Percentiles rank a stretch among this genome's conserved stretches.
These are phyloP conservation scores for Himalopsyche kuldschensis DNA, from an alignment of 2,888 invertebrate genomes.

Conservation along the genomic window DNA sequence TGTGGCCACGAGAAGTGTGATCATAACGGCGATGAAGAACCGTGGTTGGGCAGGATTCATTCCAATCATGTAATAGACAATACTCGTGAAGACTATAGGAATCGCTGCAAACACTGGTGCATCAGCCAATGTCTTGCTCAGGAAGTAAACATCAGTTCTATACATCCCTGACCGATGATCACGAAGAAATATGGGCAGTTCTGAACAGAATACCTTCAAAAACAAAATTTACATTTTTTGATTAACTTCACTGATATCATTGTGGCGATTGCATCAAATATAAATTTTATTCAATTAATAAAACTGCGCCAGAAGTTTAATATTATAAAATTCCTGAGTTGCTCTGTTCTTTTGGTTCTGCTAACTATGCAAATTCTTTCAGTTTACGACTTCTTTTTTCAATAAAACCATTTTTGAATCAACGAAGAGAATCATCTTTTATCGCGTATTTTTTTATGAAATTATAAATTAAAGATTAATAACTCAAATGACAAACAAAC, in stretches of 20 bases:
- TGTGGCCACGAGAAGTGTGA: constrained; percentile 83
- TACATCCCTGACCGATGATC: constrained; percentile 92
- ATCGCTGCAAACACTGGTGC: constrained; percentile 82
- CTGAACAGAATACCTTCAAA: constrained; percentile 81
- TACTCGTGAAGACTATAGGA: constrained; percentile 78
- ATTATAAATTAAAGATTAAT: too few species aligned
- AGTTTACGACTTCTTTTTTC: too few species aligned
- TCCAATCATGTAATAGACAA: constrained; percentile 89
- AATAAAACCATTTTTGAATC: too few species aligned
- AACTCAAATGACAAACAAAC: too few species aligned
- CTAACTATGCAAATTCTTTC: too few species aligned
- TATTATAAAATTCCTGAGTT: too few species aligned
- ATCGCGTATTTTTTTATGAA: too few species aligned
- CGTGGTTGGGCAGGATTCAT: constrained; percentile 67
- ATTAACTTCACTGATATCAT: neutral
- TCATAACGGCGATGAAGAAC: constrained; percentile 74
- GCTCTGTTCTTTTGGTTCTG: too few species aligned
- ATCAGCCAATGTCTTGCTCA: constrained; percentile 89
- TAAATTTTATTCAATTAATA: too few species aligned
- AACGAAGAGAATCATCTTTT: too few species aligned
- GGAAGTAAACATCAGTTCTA: constrained; percentile 85
- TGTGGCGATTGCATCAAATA: neutral
- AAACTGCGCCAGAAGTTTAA: too few species aligned
- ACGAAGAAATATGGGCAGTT: constrained; percentile 84
- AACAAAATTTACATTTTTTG: neutral